A percentile compares a stretch with the other conserved stretches of the same genome.
phyloP scores from a whole-genome alignment of 2,797 vertebrate species.

The Rhinella marina region DNA sequence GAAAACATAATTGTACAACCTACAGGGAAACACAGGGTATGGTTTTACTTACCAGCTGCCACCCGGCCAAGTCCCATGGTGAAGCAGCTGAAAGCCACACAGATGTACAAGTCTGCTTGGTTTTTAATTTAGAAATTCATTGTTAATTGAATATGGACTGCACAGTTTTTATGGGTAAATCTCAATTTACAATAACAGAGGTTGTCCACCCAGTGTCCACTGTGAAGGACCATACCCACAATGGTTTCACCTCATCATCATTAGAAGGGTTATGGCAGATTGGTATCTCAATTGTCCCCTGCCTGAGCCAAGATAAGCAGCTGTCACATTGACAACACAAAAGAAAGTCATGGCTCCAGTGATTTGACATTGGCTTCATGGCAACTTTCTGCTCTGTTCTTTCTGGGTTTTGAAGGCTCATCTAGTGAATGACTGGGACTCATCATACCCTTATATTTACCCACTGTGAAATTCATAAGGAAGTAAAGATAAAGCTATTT shows the following conservation, averaged over 20 bases:
- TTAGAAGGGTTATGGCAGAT: not conserved
- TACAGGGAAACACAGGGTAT: not conserved
- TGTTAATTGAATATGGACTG: too few relatives aligned
- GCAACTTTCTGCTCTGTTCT: not conserved
- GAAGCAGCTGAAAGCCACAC: too few relatives aligned
- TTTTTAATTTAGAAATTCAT: too few relatives aligned
- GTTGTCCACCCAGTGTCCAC: too few relatives aligned
- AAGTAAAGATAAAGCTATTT: not conserved
- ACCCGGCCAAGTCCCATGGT: too few relatives aligned
- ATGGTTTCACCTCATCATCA: not conserved
- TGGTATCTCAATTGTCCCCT: not conserved
- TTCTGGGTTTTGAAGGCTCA: not conserved
- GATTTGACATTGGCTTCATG: not conserved
- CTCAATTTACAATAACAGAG: too few relatives aligned
- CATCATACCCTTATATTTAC: not conserved
- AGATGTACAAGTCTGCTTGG: too few relatives aligned
- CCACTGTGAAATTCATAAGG: not conserved
- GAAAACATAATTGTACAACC: not conserved
- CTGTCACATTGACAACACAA: not conserved
- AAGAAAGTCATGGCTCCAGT: not conserved
- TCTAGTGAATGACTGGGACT: not conserved
- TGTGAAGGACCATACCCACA: too few relatives aligned
- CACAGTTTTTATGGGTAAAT: too few relatives aligned
- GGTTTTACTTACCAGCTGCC: too few relatives aligned
- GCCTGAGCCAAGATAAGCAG: not conserved